These are phyloP conservation scores for Amniataba percoides DNA, from an alignment of 2,797 vertebrate species.

Conservation along the genomic window DNA sequence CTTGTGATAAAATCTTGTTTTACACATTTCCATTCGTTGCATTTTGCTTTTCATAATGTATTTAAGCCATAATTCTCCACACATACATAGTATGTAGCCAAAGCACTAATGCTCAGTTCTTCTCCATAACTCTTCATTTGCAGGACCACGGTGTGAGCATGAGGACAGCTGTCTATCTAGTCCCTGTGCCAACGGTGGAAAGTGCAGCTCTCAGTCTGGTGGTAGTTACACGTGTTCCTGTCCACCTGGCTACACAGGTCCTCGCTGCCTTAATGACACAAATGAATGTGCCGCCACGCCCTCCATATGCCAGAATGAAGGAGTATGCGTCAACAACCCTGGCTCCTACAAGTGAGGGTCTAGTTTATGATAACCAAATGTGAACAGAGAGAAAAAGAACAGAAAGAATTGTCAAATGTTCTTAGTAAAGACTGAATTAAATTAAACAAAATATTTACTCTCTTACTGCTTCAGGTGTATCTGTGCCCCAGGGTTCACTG, in stretches of 20 bases:
- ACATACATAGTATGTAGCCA: not conserved
- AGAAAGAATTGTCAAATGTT: not conserved
- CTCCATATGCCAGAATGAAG: constrained; percentile 87
- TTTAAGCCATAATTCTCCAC: not conserved
- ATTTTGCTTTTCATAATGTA: not conserved
- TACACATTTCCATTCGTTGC: not conserved
- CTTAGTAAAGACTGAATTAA: not conserved
- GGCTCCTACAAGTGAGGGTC: constrained; percentile 87
- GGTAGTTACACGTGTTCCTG: constrained; percentile 90
- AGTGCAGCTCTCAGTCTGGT: constrained; percentile 84
- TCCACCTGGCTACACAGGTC: constrained; percentile 87
- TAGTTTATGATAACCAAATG: not conserved
- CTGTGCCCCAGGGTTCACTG: constrained; percentile 89
- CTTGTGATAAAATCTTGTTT: not conserved
- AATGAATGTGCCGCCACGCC: constrained; percentile 87
- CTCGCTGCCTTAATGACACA: constrained; percentile 90
- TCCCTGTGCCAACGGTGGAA: constrained; percentile 91
- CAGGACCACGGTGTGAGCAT: constrained; percentile 89
- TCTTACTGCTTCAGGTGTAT: constrained; percentile 79
- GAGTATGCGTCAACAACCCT: constrained; percentile 86
- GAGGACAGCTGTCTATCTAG: constrained; percentile 91
- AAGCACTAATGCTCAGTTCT: not conserved
- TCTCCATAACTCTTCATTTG: constrained; percentile 1
- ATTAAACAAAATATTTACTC: not conserved
- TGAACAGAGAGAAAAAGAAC: too few species aligned